Base-by-base conservation (phyloP, 2,888 invertebrate species). In the Cheilosia urbana region DNA sequence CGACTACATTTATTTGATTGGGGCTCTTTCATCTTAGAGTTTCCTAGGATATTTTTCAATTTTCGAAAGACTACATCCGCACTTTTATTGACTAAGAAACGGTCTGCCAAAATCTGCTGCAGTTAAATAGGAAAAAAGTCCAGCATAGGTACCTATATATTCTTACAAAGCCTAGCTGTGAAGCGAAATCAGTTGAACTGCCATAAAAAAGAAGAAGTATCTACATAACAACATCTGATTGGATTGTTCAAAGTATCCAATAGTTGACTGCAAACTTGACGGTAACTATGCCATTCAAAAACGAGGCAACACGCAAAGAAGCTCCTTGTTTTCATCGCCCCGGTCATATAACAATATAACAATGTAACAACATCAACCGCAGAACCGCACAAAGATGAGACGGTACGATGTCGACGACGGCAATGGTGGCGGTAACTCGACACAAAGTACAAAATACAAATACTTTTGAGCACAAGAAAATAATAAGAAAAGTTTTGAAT, bases 401-500 rank as follows among this genome's bases (percentile, higher is more conserved):
- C 51, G 37, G 4, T 57, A 24, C 13, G 37, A 37, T 37, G 19
- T 51, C 34, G 42, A 21, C 9, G 19, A 30, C 27, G 55, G 9
- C 63, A 37, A 42, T 55, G 17, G 40, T 71, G 65, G 49, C 73
- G 75, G 73, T 75, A 51, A 47, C 42, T 65, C 66, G 47, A 71
- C 37, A 37, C 37, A 37, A 37, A 37, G 37, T 37, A 37, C 37
- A 37, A 37, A 37, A 11, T 37, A 37, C 37, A 63, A 78, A 55
- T 55, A 42, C 55, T 73, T 55, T 55, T 65, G 30, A 76, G 60
- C 60, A 60, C 69, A 84, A 66, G 72, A 81, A 81, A 81, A 76
- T 85, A 85, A 85, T 85, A 85, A 81, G 85, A 85, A 85, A 85
- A 81, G 72, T 85, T 85, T 85, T 85, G 85, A 85, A 85, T 85